Conservation (phyloP, 2,797 vertebrate genomes). For the Schizothorax lantsangensis region DNA sequence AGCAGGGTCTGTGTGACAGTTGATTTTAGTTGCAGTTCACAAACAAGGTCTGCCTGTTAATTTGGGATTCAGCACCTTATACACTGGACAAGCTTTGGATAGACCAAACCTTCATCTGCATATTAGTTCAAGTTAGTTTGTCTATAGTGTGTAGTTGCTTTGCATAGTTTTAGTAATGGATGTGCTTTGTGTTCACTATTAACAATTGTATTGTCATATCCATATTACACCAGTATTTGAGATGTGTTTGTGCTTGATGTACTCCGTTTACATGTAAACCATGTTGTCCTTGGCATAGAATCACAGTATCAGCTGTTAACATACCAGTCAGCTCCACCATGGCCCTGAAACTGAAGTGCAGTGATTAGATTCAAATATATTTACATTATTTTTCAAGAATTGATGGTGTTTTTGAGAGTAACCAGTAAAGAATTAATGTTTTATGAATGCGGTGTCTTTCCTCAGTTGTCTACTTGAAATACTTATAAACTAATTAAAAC, state of each 20-base stretch:
- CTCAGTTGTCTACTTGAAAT: neutral
- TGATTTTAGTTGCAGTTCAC: neutral
- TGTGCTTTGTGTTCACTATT: slow-evolving; percentile 37
- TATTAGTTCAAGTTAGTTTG: slow-evolving; percentile 16
- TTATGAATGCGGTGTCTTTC: slow-evolving; percentile 10
- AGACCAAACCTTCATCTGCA: slow-evolving; percentile 29
- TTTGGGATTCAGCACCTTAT: slow-evolving; percentile 43
- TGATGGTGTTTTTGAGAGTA: slow-evolving; percentile 17
- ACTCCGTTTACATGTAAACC: slow-evolving; percentile 27
- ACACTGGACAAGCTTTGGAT: slow-evolving; percentile 52
- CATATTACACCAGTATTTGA: slow-evolving; percentile 30
- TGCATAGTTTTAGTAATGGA: slow-evolving; percentile 37
- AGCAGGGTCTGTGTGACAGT: slow-evolving; percentile 18
- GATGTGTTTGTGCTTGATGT: slow-evolving; percentile 52
- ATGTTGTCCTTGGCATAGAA: neutral
- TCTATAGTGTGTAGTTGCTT: slow-evolving; percentile 39
- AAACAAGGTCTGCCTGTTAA: slow-evolving; percentile 35
- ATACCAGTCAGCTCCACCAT: neutral
- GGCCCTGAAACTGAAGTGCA: slow-evolving; percentile 23
- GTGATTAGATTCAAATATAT: slow-evolving; percentile 13
- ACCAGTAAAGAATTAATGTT: slow-evolving; percentile 35
- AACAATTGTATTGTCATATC: slow-evolving; percentile 16
- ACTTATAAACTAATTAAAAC: neutral
- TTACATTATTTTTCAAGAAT: slow-evolving; percentile 26
- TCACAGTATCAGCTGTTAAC: neutral